Conservation (phyloP, 2,888 invertebrate species). For the Laothoe populi region DNA sequence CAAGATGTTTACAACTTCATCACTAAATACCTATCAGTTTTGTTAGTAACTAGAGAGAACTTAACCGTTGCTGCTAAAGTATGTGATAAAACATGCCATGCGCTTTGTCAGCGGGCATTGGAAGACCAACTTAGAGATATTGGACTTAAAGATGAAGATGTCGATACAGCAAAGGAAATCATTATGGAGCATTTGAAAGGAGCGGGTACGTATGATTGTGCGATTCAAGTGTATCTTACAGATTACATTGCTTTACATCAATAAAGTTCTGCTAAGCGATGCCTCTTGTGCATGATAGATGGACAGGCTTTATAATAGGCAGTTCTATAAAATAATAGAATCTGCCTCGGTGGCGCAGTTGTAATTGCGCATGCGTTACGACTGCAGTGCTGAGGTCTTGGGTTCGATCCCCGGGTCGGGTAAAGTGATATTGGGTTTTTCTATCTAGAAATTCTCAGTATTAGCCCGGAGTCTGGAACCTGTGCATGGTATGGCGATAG, state of each 20-base stretch:
- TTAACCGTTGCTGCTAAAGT: conserved; percentile 57
- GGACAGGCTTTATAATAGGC: too few relatives aligned
- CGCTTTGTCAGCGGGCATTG: conserved; percentile 52
- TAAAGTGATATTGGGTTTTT: too few relatives aligned
- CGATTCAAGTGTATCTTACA: conserved; percentile 35
- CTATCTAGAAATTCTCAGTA: too few relatives aligned
- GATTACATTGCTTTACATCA: conserved; percentile 43
- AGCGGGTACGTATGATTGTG: conserved; percentile 26
- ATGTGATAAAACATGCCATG: conserved; percentile 50
- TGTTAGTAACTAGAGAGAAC: conserved; percentile 87
- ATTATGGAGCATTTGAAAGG: conserved; percentile 50
- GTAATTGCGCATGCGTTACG: too few relatives aligned
- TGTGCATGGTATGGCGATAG: too few relatives aligned
- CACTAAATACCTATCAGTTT: conserved; percentile 87
- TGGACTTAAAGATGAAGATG: conserved; percentile 52
- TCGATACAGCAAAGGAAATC: conserved; percentile 45
- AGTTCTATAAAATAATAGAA: too few relatives aligned
- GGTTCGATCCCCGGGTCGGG: too few relatives aligned
- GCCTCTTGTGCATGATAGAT: too few relatives aligned
- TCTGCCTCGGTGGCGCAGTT: too few relatives aligned
- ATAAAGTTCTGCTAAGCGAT: too few relatives aligned
- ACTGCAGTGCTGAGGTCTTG: too few relatives aligned
- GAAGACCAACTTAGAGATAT: conserved; percentile 52
- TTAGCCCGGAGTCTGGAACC: too few relatives aligned
- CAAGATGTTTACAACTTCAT: conserved; percentile 87